phyloP scores from a whole-genome alignment of 1,140 invertebrate species.

The Drosophila leontia region DNA sequence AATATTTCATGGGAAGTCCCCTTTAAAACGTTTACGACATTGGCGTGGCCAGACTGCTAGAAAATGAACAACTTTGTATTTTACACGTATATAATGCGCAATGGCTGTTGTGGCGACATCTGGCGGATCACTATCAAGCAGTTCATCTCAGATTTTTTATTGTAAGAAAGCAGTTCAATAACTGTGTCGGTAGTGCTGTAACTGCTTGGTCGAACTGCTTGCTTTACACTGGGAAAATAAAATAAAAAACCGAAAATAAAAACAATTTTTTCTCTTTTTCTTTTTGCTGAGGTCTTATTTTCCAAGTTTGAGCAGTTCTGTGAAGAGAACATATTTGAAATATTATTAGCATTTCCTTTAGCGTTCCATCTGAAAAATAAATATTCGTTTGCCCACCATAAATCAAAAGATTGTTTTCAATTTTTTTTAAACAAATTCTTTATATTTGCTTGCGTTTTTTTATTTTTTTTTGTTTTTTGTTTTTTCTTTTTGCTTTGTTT shows the following conservation, averaged over 20 bases:
- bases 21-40: neutral
- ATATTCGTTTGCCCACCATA: neutral
- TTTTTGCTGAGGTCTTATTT: no score
- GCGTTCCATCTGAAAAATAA: neutral
- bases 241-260: no score
- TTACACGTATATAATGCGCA: neutral
- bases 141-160: neutral
- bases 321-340: no score
- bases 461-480: constrained; percentile 41
- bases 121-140: neutral
- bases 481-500: constrained; percentile 37
- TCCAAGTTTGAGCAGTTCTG: no score
- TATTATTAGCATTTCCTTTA: no score
- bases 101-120: neutral
- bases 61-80: neutral
- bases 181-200: no score
- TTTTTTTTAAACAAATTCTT: constrained; percentile 76
- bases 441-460: constrained; percentile 76
- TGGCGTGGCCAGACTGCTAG: neutral
- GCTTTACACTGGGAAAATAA: no score
- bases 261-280: no score
- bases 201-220: no score
- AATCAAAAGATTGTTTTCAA: constrained; percentile 11
- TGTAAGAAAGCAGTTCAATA: no score
- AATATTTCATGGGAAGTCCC: neutral